These are phyloP conservation scores for Tyrophagus putrescentiae DNA, from an alignment of 1,140 invertebrate genomes.

Conservation along the genomic window DNA sequence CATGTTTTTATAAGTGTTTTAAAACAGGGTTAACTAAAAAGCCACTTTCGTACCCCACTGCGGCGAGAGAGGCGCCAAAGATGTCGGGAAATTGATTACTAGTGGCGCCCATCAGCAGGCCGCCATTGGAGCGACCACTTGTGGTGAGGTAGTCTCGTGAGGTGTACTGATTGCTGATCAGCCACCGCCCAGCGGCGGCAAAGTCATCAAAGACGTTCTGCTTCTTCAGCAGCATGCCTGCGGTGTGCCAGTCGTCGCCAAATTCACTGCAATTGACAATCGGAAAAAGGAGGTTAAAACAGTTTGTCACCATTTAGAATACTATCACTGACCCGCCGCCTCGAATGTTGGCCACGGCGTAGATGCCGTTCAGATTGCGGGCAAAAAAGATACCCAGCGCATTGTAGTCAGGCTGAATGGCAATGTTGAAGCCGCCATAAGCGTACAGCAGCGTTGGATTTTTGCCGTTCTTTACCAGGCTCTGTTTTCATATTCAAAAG, in stretches of 20 bases:
- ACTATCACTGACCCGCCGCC: conserved; percentile 42
- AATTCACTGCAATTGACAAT: conserved; percentile 51
- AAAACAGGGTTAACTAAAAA: neutral
- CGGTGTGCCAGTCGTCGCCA: conserved; percentile 91
- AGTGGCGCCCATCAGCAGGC: conserved; percentile 78
- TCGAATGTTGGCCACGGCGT: conserved; percentile 82
- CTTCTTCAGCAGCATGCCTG: conserved; percentile 73
- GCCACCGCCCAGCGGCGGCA: conserved; percentile 73
- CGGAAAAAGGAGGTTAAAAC: neutral
- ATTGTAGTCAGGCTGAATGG: conserved; percentile 42
- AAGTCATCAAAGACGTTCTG: conserved; percentile 98
- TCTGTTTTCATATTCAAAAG: conserved; percentile 17
- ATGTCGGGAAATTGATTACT: conserved; percentile 87
- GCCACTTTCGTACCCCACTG: conserved; percentile 45
- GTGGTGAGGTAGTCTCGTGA: conserved; percentile 53
- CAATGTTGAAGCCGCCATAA: conserved; percentile 93
- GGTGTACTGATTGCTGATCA: conserved; percentile 69
- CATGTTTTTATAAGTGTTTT: neutral
- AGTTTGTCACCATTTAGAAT: neutral
- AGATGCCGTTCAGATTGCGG: conserved; percentile 68
- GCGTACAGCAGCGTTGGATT: conserved; percentile 76
- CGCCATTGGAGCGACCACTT: conserved; percentile 90
- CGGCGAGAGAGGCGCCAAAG: conserved; percentile 76
- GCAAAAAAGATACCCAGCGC: conserved; percentile 57
- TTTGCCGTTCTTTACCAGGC: conserved; percentile 44